Base-by-base conservation (phyloP, 1,140 invertebrate species). In the Glomeris maerens region DNA sequence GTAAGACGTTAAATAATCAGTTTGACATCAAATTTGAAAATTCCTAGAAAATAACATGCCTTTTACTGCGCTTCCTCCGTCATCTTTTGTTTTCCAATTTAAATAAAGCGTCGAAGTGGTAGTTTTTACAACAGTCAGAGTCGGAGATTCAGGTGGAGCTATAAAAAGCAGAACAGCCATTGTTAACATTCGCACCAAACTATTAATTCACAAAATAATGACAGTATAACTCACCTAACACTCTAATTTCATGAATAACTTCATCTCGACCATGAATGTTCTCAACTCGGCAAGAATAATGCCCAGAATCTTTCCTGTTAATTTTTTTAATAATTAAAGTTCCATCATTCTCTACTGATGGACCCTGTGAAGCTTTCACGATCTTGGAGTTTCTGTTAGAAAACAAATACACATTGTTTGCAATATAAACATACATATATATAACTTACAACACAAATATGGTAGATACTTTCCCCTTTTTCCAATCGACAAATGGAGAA, bases 141-240 rank as follows among this genome's bases (percentile, higher is more conserved):
- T 78, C 4, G 85, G 84, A 3, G 83, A 81, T 66, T 87, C 83
- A 2, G 85, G 84, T 22, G 85, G 84, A 47, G 84, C 84, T 83
- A 28, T n/a, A 49, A 61, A 42, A 59, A 66, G 45, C 28, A n/a
- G n/a, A n/a, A n/a, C n/a, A n/a, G n/a, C n/a, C n/a, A n/a, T n/a
- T n/a, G n/a, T n/a, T n/a, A n/a, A n/a, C n/a, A n/a, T n/a, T n/a
- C n/a, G n/a, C n/a, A n/a, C n/a, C n/a, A n/a, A n/a, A n/a, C n/a
- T n/a, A n/a, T n/a, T n/a, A n/a, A n/a, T n/a, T n/a, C n/a, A n/a
- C n/a, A n/a, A n/a, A n/a, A n/a, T n/a, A n/a, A n/a, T n/a, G n/a
- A n/a, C n/a, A n/a, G n/a, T n/a, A n/a, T 27, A 20, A 27, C n/a
- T 4, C 21, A 49, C 47, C 47, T 50, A 45, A 42, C 27, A 50